Conservation (phyloP, 2,113 vertebrate genomes). For the Phalacrocorax pelagicus region DNA sequence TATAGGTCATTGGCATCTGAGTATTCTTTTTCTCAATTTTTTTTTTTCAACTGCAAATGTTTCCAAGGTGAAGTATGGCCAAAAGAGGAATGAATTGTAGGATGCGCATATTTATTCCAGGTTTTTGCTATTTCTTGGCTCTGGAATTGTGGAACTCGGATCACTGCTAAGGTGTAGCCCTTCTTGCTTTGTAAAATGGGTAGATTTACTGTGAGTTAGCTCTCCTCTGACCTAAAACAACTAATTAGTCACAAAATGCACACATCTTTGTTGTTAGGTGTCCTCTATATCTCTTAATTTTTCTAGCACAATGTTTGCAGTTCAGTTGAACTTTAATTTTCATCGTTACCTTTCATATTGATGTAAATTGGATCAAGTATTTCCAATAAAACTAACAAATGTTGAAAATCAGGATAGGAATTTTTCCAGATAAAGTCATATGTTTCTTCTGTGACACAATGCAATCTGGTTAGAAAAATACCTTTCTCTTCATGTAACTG, state of each 20-base stretch:
- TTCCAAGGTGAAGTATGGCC: neutral
- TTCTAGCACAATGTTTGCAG: neutral
- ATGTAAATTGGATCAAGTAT: neutral
- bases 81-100: neutral
- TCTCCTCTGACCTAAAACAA: neutral
- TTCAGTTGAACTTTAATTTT: neutral
- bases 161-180: neutral
- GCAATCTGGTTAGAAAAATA: neutral
- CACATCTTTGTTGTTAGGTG: neutral
- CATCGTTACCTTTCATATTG: rapidly evolving
- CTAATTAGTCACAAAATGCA: neutral
- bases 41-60: neutral
- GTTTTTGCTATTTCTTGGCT: neutral
- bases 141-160: neutral
- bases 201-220: neutral
- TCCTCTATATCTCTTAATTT: neutral
- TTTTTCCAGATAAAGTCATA: neutral
- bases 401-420: neutral
- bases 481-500: neutral
- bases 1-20: neutral
- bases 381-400: neutral
- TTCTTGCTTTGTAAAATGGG: neutral
- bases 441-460: neutral
- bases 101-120: neutral
- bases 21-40: neutral